A percentile compares a stretch with the other conserved stretches of the same genome.
These are phyloP conservation scores for Cordilura impudica DNA, from an alignment of 2,888 invertebrate species.

Conservation along the genomic window DNA sequence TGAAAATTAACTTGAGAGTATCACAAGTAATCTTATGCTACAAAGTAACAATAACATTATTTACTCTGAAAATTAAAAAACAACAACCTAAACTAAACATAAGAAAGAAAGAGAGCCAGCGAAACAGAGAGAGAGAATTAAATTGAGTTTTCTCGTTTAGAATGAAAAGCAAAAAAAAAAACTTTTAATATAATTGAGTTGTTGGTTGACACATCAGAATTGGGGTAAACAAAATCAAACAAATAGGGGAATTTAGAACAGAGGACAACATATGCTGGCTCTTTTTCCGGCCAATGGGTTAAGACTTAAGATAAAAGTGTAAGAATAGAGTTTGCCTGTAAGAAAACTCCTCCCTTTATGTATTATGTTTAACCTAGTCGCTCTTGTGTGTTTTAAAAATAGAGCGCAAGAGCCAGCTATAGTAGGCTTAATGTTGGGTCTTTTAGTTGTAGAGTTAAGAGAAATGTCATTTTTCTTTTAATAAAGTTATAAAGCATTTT, in stretches of 20 bases:
- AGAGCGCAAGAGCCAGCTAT: neutral
- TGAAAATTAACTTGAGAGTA: constrained; percentile 18
- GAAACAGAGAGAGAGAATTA: constrained; percentile 5
- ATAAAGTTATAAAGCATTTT: constrained; percentile 60
- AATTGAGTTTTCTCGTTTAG: neutral
- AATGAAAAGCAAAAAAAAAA: neutral
- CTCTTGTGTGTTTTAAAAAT: neutral
- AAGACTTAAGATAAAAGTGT: neutral
- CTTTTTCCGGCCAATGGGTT: neutral
- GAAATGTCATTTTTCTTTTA: constrained; percentile 60
- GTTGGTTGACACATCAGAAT: constrained; percentile 53
- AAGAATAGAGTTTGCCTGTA: neutral
- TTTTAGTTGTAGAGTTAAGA: constrained; percentile 23
- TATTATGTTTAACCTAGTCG: neutral
- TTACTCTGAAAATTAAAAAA: constrained; percentile 13
- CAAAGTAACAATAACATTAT: constrained; percentile 48
- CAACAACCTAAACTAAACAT: neutral
- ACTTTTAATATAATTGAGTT: constrained; percentile 54
- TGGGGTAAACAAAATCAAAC: constrained; percentile 6
- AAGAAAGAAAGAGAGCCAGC: neutral
- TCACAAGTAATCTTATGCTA: neutral
- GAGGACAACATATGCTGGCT: neutral
- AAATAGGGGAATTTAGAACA: constrained; percentile 25
- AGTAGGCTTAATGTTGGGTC: neutral
- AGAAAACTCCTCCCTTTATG: constrained; percentile 1